Evolutionary conservation across 2,797 vertebrate species (phyloP).

Genomic region (Holocentrus rufus): DNA sequence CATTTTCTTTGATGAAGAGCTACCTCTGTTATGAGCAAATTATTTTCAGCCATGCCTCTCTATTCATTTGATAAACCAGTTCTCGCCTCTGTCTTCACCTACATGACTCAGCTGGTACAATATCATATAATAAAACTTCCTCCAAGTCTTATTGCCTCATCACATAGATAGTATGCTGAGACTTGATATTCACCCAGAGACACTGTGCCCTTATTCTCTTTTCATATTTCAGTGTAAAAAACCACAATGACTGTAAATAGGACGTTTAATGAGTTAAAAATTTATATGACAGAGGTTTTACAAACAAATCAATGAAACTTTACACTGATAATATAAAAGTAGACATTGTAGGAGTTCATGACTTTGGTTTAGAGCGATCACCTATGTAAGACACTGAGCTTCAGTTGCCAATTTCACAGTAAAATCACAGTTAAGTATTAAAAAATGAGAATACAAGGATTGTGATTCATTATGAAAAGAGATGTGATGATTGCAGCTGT

Average conservation of each 20-base stretch:
- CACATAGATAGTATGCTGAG: not conserved
- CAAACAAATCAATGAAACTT: conserved; percentile 18
- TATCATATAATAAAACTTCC: not conserved
- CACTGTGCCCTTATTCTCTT: no score
- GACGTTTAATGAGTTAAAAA: conserved; percentile 40
- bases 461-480: not conserved
- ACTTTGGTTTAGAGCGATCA: not conserved
- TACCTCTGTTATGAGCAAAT: not conserved
- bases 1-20: no score
- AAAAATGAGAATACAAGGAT: conserved; percentile 3
- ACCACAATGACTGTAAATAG: conserved; percentile 5
- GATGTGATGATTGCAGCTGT: not conserved
- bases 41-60: not conserved
- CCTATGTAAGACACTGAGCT: conserved; percentile 1
- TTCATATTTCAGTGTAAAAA: conserved; percentile 2
- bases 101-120: not conserved
- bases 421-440: conserved; percentile 18
- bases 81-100: not conserved
- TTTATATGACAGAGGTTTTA: conserved; percentile 17
- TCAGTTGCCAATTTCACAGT: conserved; percentile 42
- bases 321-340: conserved; percentile 2
- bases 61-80: not conserved
- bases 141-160: not conserved
- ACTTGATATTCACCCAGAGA: not conserved
- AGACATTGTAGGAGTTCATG: not conserved